Evolutionary conservation across 2,888 invertebrate genomes (phyloP).

Genomic region (Microctonus aethiopoides): DNA sequence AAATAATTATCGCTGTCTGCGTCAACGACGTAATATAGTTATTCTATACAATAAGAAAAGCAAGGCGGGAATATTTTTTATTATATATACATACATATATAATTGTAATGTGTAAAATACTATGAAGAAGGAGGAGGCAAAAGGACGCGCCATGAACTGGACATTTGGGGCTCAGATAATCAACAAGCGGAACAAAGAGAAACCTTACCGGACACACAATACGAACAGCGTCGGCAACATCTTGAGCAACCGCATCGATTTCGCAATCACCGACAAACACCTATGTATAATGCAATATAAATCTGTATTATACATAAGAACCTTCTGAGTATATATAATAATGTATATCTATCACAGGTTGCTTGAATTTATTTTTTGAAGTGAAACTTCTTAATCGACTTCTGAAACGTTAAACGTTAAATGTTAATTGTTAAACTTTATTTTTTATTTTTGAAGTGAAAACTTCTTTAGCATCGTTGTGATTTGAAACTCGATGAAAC

Average conservation of each 20-base stretch:
- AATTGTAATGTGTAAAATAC: background rate
- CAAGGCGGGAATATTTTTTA: too few species aligned
- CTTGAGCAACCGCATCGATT: constrained; percentile 53
- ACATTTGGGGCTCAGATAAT: constrained; percentile 50
- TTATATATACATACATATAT: too few species aligned
- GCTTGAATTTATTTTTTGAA: background rate
- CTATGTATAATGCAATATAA: background rate
- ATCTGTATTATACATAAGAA: background rate
- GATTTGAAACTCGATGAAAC: too few species aligned
- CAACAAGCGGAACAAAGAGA: constrained; percentile 60
- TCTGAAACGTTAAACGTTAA: too few species aligned
- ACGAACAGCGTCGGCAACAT: constrained; percentile 32
- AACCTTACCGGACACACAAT: constrained; percentile 54
- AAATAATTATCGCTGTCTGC: constrained; percentile 16
- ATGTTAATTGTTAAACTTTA: too few species aligned
- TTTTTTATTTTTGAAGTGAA: too few species aligned
- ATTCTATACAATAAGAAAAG: constrained; percentile 22
- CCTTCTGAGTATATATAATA: too few species aligned
- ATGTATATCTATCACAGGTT: background rate
- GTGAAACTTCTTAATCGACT: too few species aligned
- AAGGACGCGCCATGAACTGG: constrained; percentile 44
- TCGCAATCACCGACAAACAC: constrained; percentile 46
- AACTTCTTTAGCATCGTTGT: too few species aligned
- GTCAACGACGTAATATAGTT: background rate
- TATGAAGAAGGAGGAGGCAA: background rate